Base-by-base conservation (phyloP, 2,888 invertebrate genomes). In the Lamellibrachia columna region DNA sequence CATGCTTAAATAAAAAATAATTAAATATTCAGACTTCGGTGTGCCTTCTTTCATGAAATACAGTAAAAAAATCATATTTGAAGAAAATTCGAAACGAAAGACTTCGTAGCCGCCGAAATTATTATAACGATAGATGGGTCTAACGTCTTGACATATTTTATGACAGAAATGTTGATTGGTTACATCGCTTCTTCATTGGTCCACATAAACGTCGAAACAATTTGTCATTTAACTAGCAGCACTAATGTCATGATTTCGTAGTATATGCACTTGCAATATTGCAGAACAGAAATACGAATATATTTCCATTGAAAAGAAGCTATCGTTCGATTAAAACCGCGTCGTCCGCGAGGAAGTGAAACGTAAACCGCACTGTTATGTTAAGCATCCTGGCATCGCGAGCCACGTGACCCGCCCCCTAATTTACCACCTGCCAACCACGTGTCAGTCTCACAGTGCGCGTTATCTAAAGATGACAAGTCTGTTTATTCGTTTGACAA, bases 331-430 rank as follows among this genome's bases (percentile, higher is more conserved):
- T 75, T 75, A 75, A 22, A n/a, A 22, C 75, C 75, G 2, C n/a
- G 75, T 6, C 75, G n/a, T 75, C 15, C 22, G 22, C 6, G 22
- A 15, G 15, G 22, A 75, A 15, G 75, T 75, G 75, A 75, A 75
- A 75, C n/a, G 22, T 15, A 75, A 2, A 75, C 75, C 75, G 6
- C 22, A 22, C 75, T n/a, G 75, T 75, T 75, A 75, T 75, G 75
- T 75, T 75, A 75, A 75, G 75, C 75, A 75, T 75, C 75, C 22
- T 75, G 75, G 75, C 75, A 75, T 75, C n/a, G n/a, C 75, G 75
- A n/a, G 75, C n/a, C 75, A 75, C 75, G 75, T 75, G 75, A 75
- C 75, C 15, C 75, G 0, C 15, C 75, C 75, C 15, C 75, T 75
- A 75, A 75, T 75, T 75, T 75, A 22, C 75, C 75, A 75, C 22